A percentile compares a stretch with the other conserved stretches of the same genome.
These are phyloP conservation scores for Gymnocephalus cernua DNA, from an alignment of 2,113 vertebrate genomes.

Conservation along the genomic window DNA sequence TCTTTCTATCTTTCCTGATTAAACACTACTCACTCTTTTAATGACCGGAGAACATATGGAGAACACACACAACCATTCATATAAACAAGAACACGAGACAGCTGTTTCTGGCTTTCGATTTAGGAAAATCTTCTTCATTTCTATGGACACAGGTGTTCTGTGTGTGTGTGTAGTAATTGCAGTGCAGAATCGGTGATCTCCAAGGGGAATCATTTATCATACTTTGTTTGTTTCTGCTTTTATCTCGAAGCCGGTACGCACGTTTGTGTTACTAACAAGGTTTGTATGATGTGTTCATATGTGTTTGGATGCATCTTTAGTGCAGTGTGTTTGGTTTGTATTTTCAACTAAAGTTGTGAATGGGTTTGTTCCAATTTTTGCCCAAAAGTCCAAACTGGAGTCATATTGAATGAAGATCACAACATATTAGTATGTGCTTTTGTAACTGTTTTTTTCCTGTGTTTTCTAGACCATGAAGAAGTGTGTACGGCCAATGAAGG, in stretches of 20 bases:
- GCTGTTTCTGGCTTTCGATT: constrained; percentile 64
- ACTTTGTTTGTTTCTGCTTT: constrained; percentile 9
- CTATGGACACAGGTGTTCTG: constrained; percentile 47
- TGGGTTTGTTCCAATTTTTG: not conserved
- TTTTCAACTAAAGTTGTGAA: not conserved
- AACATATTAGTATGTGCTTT: not conserved
- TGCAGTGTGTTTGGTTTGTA: not conserved
- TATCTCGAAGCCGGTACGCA: not conserved
- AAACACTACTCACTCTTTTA: constrained; percentile 47
- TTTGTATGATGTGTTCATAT: not conserved
- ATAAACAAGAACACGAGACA: constrained; percentile 32
- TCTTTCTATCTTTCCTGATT: constrained; percentile 48
- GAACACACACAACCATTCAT: constrained; percentile 53
- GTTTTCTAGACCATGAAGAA: constrained; percentile 91
- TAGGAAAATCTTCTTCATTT: constrained; percentile 17
- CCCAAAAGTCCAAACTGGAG: not conserved
- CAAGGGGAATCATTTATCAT: not conserved
- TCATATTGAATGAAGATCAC: not conserved
- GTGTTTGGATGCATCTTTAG: not conserved
- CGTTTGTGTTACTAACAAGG: not conserved
- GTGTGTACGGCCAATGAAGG: constrained; percentile 93
- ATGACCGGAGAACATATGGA: constrained; percentile 50
- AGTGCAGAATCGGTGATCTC: constrained; percentile 38
- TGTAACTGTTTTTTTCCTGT: constrained; percentile 20
- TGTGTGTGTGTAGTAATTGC: constrained; percentile 37